Conservation (phyloP, 2,113 vertebrate genomes). For the Vicugna pacos region DNA sequence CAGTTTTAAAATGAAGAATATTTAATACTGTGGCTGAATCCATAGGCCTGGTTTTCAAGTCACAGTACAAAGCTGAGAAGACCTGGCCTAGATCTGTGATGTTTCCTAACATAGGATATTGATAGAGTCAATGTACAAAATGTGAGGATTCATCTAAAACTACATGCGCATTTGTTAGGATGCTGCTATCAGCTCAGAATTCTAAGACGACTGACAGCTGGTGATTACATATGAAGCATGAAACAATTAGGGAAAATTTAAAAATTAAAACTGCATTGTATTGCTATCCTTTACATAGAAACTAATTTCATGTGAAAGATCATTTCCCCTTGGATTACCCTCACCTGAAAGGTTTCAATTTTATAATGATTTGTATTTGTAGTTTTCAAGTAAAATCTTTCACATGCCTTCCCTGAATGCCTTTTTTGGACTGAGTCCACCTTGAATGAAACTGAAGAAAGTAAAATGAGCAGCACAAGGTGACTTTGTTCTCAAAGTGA, state of each 20-base stretch:
- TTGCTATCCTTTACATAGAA: not conserved
- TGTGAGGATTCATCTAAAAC: not conserved
- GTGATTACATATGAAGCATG: not conserved
- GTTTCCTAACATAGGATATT: not conserved
- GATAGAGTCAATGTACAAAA: not conserved
- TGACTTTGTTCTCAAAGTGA: not conserved
- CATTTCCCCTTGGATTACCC: not conserved
- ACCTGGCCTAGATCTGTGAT: not conserved
- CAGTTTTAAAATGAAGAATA: not conserved
- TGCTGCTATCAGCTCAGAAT: not conserved
- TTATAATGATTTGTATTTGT: not conserved
- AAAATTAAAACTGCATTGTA: not conserved
- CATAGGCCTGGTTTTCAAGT: not conserved
- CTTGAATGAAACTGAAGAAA: not conserved
- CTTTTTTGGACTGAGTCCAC: not conserved
- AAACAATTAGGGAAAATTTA: not conserved
- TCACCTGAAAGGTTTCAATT: not conserved
- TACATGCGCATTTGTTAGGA: not conserved
- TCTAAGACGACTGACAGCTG: not conserved
- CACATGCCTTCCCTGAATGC: not conserved
- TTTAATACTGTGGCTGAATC: not conserved
- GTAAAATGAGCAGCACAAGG: not conserved
- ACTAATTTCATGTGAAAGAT: not conserved
- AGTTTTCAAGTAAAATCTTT: not conserved
- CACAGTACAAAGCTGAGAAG: not conserved